Evolutionary conservation across 2,797 vertebrate genomes (phyloP), one percentile per base, ranked within the genome.

Genomic region (Chiropotes sagulatus): DNA sequence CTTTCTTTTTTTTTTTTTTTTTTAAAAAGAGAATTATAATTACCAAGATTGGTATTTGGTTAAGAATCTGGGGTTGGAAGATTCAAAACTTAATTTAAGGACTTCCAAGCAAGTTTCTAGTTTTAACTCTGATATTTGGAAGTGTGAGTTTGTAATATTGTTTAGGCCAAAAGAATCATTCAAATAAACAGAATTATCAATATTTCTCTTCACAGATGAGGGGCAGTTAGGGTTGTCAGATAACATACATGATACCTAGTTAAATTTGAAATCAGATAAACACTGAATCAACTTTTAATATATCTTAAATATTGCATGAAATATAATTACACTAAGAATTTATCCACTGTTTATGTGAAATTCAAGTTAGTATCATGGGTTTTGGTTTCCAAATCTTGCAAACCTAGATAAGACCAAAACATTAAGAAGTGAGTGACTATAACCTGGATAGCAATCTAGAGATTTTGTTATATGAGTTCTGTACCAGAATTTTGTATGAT

Each of bases 111-210:
- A 73, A 67, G 58, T 95, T 96, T 94, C 30, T 90, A 88, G 78
- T 87, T 94, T 96, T 97, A 92, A 87, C 41, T 85, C 5, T 64
- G 11, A 89, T 26, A 50, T 94, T 54, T 96, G 58, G 82, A 95
- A 93, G 93, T 90, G 41, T 93, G 84, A 94, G 46, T 96, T 93
- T 86, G 52, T 14, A 61, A 33, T 96, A 50, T 92, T 88, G 6
- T 91, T 91, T 88, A 90, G 20, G 44, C 30, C 39, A 61, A 19
- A 61, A 93, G 33, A 96, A 96, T 95, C 41, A 88, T 57, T 93
- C 28, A 88, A 96, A 64, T 48, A 90, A 96, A 87, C 22, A 78
- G 19, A 61, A 17, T 58, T 86, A 81, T 82, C 73, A 88, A 19
- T 93, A 79, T 96, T 82, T 88, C 15, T 93, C 7, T 75, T 93